Evolutionary conservation across 35 echinoderm and acorn worm genomes (phyloP).

Genomic region (Ophioderma brevispina): DNA sequence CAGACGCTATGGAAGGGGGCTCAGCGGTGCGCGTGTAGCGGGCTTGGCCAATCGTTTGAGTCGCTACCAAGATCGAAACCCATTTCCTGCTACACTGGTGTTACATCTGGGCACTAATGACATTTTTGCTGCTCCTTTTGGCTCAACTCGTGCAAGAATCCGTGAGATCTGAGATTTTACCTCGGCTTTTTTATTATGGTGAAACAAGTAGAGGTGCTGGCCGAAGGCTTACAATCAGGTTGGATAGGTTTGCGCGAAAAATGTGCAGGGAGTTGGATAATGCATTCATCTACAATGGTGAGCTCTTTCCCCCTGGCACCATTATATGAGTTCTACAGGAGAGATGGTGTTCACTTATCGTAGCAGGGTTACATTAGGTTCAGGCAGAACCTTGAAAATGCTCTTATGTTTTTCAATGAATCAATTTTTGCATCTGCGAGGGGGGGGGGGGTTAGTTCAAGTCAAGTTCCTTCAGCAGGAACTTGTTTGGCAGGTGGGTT

Average conservation of each 20-base stretch:
- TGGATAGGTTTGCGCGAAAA: background rate
- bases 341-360: background rate
- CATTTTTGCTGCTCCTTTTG: background rate
- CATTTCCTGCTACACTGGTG: background rate
- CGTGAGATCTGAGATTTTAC: background rate
- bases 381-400: background rate
- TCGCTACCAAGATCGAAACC: background rate
- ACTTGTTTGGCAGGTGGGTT: too few species aligned
- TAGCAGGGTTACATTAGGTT: background rate
- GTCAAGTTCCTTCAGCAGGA: too few species aligned
- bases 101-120: background rate
- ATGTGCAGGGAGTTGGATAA: background rate
- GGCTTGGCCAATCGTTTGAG: too few species aligned
- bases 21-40: background rate
- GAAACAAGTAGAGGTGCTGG: background rate
- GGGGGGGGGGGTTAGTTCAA: too few species aligned
- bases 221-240: background rate
- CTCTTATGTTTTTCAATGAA: background rate
- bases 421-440: too few species aligned
- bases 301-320: background rate
- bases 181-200: background rate
- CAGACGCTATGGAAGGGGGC: background rate
- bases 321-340: background rate
- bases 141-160: background rate
- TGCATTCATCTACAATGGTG: background rate